Evolutionary conservation across 1,140 invertebrate species (phyloP).

Genomic region (Ips nitidus): DNA sequence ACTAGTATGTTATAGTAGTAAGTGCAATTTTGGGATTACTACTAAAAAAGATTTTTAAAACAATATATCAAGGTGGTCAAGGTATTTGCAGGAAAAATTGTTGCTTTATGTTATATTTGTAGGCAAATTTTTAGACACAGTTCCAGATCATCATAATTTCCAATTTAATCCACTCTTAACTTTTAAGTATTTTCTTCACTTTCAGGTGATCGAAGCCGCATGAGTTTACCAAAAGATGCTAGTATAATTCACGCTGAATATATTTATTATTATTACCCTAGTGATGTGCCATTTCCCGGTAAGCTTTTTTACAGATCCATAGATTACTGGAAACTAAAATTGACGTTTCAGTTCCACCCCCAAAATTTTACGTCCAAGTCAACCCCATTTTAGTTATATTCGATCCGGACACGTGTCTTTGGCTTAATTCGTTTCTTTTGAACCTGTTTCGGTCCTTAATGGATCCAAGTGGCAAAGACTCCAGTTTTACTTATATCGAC

Average conservation of each 20-base stretch:
- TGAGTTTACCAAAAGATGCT: constrained; percentile 84
- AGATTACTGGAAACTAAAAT: constrained; percentile 7
- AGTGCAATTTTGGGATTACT: too few relatives aligned
- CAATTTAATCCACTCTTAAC: too few relatives aligned
- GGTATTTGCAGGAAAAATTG: too few relatives aligned
- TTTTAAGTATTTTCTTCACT: neutral
- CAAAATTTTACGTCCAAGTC: constrained; percentile 87
- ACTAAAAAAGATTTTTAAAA: too few relatives aligned
- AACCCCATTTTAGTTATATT: constrained; percentile 86
- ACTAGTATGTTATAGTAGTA: too few relatives aligned
- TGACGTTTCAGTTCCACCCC: constrained; percentile 75
- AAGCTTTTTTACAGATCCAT: constrained; percentile 50
- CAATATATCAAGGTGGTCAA: too few relatives aligned
- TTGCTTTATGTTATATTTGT: too few relatives aligned
- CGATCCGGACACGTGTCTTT: constrained; percentile 82
- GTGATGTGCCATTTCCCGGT: constrained; percentile 90
- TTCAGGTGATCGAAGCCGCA: constrained; percentile 78
- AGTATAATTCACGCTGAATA: constrained; percentile 92
- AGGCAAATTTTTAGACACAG: too few relatives aligned
- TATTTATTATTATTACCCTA: constrained; percentile 96
- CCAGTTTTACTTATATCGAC: constrained; percentile 74
- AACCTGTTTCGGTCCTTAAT: constrained; percentile 79
- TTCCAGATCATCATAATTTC: too few relatives aligned
- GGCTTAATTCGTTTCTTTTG: constrained; percentile 91
- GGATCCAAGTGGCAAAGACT: constrained; percentile 46